These are phyloP conservation scores for Tauraco erythrolophus DNA, from an alignment of 2,113 vertebrate species.

Conservation along the genomic window DNA sequence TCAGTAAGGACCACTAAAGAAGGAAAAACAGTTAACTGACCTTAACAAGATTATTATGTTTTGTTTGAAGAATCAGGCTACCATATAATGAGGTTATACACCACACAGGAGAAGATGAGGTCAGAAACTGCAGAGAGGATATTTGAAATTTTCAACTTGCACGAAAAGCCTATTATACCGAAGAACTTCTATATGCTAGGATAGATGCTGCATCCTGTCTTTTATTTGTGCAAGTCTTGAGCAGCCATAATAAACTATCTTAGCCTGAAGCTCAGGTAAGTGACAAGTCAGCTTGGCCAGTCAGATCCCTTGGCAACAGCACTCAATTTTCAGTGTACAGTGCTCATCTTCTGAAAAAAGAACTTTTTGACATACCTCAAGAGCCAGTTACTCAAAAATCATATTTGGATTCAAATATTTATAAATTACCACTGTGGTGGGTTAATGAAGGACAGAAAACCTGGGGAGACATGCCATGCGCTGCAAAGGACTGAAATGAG, in stretches of 20 bases:
- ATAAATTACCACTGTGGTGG: background rate
- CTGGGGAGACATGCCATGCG: background rate
- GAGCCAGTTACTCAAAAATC: slow-evolving; percentile 5
- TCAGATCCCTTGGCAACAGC: background rate
- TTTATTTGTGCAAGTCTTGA: background rate
- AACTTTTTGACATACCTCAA: background rate
- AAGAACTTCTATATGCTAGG: background rate
- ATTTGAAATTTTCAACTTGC: background rate
- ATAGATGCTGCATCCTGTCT: background rate
- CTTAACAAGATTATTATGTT: background rate
- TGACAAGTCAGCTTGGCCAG: background rate
- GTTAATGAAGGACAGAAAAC: slow-evolving; percentile 2
- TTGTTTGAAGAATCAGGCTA: background rate
- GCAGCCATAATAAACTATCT: background rate
- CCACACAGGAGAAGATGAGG: background rate
- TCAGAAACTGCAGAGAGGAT: background rate
- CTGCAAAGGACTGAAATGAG: slow-evolving; percentile 10
- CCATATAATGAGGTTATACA: background rate
- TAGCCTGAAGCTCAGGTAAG: background rate
- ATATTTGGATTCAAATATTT: background rate
- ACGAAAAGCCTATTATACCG: background rate
- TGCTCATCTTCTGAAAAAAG: background rate
- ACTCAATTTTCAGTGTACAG: background rate
- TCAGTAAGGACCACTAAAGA: background rate
- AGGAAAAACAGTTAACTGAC: background rate